Base-by-base conservation (phyloP, 2,113 vertebrate genomes). In the Neolamprologus tretocephalus region DNA sequence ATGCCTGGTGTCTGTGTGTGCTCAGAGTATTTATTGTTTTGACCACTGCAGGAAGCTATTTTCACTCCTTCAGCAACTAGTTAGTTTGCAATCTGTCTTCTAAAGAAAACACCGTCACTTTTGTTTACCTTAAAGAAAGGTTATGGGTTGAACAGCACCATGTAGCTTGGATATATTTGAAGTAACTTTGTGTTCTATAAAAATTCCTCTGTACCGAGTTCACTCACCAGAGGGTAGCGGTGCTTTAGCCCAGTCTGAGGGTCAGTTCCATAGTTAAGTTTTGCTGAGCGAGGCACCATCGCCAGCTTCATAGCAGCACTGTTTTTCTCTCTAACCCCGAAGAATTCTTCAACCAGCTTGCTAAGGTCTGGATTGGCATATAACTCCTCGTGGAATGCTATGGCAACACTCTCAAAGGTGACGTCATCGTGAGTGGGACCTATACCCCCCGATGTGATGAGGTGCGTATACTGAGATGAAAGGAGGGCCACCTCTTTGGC, bases 401-500 rank as follows among this genome's bases (percentile, higher is more conserved):
- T 94, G 3, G 98, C 98, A 3, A 99, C 96, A 0, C 97, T 98
- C 93, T 99, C 98, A 1, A 99, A 98, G 49, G 99, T 99, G 40
- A 99, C 97, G 1, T 99, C 99, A 0, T 99, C 99, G 1, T 99
- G 99, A 1, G 99, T 99, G 92, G 99, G 98, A 37, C 99, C 99
- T 1, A 99, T 97, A 82, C 98, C 98, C 1, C 98, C 99, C 0
- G 98, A 97, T 1, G 98, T 99, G 80, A 99, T 95, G 71, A 99
- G 97, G 8, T 97, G 97, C 5, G 97, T 98, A 86, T 97, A 97
- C 31, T 94, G 96, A 26, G 94, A 10, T 0, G 98, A 95, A 4
- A 98, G 98, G 5, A 95, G 40, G 0, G 96, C 91, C 63, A 99
- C 96, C 92, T 99, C 99, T 1, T 88, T 86, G 1, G 99, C 97